phyloP scores from a whole-genome alignment of 2,888 invertebrate species.

The Mechanitis messenoides region DNA sequence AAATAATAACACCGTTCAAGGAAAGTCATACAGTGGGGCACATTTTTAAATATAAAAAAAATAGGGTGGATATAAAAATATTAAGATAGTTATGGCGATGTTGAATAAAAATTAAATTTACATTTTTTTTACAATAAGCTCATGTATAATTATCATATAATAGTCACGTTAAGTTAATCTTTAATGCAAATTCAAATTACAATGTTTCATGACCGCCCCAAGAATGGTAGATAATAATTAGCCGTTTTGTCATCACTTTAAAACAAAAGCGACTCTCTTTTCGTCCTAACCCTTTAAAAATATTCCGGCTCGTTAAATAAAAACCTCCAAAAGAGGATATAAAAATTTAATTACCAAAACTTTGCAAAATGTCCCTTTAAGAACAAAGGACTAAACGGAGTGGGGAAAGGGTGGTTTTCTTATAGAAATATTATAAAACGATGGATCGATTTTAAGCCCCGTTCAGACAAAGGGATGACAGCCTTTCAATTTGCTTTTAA shows the following conservation, averaged over 20 bases:
- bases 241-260: slow-evolving; percentile 28
- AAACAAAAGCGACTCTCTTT: slow-evolving; percentile 28
- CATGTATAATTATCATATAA: background rate
- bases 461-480: slow-evolving; percentile 45
- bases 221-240: slow-evolving; percentile 28
- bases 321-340: slow-evolving; percentile 41
- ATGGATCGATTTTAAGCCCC: slow-evolving; percentile 56
- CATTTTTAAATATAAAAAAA: too few relatives aligned
- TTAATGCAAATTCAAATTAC: slow-evolving; percentile 22
- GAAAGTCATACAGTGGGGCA: too few relatives aligned
- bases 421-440: slow-evolving; percentile 65
- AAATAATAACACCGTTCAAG: too few relatives aligned
- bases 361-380: slow-evolving; percentile 44
- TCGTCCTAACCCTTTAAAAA: slow-evolving; percentile 36
- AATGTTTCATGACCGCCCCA: slow-evolving; percentile 14
- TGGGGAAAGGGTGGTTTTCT: slow-evolving; percentile 50
- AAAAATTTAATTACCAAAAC: slow-evolving; percentile 63
- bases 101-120: background rate
- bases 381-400: slow-evolving; percentile 46
- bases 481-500: slow-evolving; percentile 48
- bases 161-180: slow-evolving; percentile 6
- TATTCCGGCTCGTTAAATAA: slow-evolving; percentile 41
- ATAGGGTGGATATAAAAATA: too few relatives aligned
- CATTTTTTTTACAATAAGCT: background rate
- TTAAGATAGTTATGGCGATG: too few relatives aligned